Conservation (phyloP, 2,797 vertebrate species). For the Oreochromis grahami region DNA sequence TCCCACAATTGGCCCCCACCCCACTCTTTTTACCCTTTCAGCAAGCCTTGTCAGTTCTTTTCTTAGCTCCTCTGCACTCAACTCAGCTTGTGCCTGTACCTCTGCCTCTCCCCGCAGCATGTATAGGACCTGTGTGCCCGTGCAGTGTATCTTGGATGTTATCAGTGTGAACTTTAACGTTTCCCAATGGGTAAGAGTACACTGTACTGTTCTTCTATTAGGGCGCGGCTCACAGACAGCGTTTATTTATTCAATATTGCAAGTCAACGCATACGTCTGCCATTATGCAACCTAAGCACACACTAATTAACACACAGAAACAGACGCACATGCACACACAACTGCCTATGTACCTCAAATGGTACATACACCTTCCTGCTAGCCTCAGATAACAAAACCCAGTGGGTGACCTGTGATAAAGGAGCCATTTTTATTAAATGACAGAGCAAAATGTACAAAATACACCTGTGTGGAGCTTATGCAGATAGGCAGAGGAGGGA, state of each 20-base stretch:
- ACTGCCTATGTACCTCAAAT: not conserved
- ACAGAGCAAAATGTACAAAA: conserved; percentile 32
- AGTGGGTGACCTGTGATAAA: conserved; percentile 33
- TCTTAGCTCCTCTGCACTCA: not conserved
- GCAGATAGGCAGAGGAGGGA: conserved; percentile 22
- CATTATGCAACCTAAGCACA: conserved; percentile 3
- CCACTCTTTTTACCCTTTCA: conserved; percentile 3
- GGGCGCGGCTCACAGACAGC: conserved; percentile 20
- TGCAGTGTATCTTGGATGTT: conserved; percentile 25
- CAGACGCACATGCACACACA: not conserved
- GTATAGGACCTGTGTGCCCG: not conserved
- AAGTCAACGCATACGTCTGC: conserved; percentile 22
- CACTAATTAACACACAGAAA: not conserved
- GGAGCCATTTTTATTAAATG: conserved; percentile 29
- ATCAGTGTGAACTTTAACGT: conserved; percentile 48
- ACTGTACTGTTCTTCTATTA: conserved; percentile 62
- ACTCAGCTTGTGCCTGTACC: not conserved
- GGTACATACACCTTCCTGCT: conserved; percentile 30
- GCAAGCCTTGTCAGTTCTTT: conserved; percentile 8
- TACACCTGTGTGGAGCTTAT: conserved; percentile 23
- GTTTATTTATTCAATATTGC: conserved; percentile 53
- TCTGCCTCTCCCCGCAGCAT: not conserved
- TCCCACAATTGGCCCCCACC: not conserved
- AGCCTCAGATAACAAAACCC: conserved; percentile 46
- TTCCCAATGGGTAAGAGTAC: conserved; percentile 33